Base-by-base conservation (phyloP, 1,140 invertebrate genomes). In the Aleiodes sp. region DNA sequence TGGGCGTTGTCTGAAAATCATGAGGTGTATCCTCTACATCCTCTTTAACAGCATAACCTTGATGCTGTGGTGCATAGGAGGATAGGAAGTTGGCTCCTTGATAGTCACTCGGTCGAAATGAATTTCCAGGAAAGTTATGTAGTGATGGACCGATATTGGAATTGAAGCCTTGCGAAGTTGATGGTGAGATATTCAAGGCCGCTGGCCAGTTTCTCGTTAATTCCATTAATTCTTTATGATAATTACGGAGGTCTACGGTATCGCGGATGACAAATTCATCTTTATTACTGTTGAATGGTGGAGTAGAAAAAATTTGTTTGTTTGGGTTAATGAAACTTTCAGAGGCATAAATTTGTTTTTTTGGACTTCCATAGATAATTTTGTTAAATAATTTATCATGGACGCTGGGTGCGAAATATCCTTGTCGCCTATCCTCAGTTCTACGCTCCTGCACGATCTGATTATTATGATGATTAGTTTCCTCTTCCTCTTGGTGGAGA, bases 21-120 rank as follows among this genome's bases (percentile, higher is more conserved):
- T 70, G 68, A 9, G 2, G 1, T 6, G 10, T 21, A 26, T 70
- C 68, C 41, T 65, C 33, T 10, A 65, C 31, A 2, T 70, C 52
- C 31, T 70, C 63, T 14, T 60, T 56, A 4, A 70, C 61, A 6
- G 57, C 61, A 10, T 69, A 69, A 7, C 67, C 67, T 29, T 16
- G 26, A 7, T 46, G 65, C n/a, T 21, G 14, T 9, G 3, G 2
- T 9, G 21, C 7, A 19, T 24, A 24, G 2, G 39, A n/a, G 21
- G 46, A 52, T 12, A 52, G 2, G 4, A 52, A 52, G 21, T 6
- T 9, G 16, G 26, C 4, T 35, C 31, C 16, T 21, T 21, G 19
- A 24, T 24, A 52, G 21, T 12, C 12, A 12, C 26, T 52, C 2
- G 46, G 21, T 19, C 7, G 52, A 21, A 31, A 8, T 57, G 8